These are phyloP conservation scores for Thereva nobilitata DNA, from an alignment of 2,888 invertebrate species.

Conservation along the genomic window DNA sequence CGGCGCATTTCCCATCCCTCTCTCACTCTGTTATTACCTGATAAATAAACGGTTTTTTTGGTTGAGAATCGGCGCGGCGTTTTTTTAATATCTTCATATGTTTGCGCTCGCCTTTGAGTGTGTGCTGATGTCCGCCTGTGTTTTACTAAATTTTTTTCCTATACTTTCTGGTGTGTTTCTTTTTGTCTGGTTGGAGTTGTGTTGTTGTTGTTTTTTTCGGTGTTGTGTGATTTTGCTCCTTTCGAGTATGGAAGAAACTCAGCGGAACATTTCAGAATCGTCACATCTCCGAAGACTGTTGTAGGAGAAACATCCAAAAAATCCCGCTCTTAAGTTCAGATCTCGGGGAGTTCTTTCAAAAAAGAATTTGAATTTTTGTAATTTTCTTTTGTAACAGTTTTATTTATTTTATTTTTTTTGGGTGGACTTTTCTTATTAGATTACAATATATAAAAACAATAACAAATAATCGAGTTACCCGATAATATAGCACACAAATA, in stretches of 20 bases:
- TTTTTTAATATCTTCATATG: neutral
- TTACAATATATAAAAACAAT: no score
- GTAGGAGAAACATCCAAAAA: slow-evolving; percentile 44
- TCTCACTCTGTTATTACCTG: slow-evolving; percentile 1
- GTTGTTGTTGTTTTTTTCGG: neutral
- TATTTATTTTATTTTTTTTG: no score
- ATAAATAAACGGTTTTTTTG: slow-evolving; percentile 13
- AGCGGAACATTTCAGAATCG: slow-evolving; percentile 41
- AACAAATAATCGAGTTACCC: no score
- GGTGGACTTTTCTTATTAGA: no score
- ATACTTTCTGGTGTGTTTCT: neutral
- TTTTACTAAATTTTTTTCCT: neutral
- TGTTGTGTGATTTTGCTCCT: slow-evolving; percentile 36
- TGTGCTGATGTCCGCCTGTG: neutral
- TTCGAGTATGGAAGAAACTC: slow-evolving; percentile 30
- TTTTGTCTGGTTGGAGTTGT: neutral
- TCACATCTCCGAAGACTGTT: slow-evolving; percentile 47
- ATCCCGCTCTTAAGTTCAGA: slow-evolving; percentile 16
- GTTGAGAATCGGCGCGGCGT: neutral
- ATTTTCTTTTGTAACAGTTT: no score
- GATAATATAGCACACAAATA: no score
- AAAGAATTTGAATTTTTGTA: no score
- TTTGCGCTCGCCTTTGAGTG: slow-evolving; percentile 5
- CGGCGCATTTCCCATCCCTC: slow-evolving; percentile 17
- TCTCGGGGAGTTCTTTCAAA: neutral